Evolutionary conservation across 23 tunicate genomes (phyloP).

Genomic region (Styela plicata): DNA sequence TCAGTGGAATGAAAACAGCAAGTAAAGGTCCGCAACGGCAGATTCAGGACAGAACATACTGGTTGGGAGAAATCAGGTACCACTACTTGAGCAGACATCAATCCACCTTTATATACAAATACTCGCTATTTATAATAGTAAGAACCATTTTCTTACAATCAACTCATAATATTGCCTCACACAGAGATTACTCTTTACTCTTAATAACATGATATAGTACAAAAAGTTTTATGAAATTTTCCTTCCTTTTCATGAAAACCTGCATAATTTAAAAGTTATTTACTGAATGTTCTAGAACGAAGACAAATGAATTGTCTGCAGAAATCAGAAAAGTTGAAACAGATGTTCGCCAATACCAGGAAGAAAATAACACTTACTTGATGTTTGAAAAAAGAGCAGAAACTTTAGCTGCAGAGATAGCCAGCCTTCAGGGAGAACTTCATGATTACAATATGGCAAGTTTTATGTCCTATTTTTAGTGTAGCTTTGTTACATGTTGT

Average conservation of each 20-base stretch:
- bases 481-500: no score
- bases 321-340: slow-evolving; percentile 81
- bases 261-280: neutral
- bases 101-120: no score
- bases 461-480: no score
- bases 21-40: slow-evolving; percentile 80
- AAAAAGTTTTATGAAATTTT: no score
- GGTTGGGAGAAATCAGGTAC: slow-evolving; percentile 89
- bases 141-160: no score
- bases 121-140: no score
- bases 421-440: slow-evolving; percentile 83
- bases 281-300: no score
- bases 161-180: no score
- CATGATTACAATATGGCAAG: slow-evolving; percentile 78
- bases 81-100: no score
- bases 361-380: slow-evolving; percentile 89
- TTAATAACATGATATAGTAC: no score
- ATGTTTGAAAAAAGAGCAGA: slow-evolving; percentile 95
- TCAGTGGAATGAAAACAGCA: slow-evolving; percentile 88
- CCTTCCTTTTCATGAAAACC: no score
- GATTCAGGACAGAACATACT: slow-evolving; percentile 90
- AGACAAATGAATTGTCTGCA: slow-evolving; percentile 51
- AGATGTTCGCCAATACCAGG: slow-evolving; percentile 66
- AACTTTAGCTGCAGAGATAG: slow-evolving; percentile 65
- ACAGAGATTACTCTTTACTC: no score